Evolutionary conservation across 2,797 vertebrate species (phyloP), one percentile per base, ranked within the genome.

Genomic region (Paramormyrops hopkinsi): DNA sequence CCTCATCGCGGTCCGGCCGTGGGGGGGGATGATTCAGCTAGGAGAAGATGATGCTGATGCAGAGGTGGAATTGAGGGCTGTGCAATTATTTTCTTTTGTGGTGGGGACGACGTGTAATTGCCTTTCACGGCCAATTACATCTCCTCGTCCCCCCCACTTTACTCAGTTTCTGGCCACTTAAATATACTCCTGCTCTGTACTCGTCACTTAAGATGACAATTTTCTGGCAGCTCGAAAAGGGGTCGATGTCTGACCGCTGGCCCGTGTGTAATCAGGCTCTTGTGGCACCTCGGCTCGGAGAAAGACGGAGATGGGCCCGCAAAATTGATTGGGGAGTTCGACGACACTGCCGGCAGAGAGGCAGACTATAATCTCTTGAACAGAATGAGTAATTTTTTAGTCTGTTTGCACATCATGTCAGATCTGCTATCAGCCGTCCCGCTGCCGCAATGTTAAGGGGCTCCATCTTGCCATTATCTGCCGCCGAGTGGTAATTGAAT

Each of bases 121-220:
- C 93, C 91, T 94, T 93, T 92, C 93, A 93, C 84, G 62, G 90
- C 89, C 93, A 93, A 94, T 95, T 94, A 95, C 88, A 87, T 50
- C 89, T 91, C 91, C 88, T 92, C 91, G 88, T 94, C 89, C 92
- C 86, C 89, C 62, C 0, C 17, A 17, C 53, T 50, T 88, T 88
- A 51, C n/a, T 50, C 69, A 33, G 44, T 88, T 88, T 88, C 56
- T 54, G 87, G 87, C 41, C 56, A 59, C 17, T 88, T 76, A 53
- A 79, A 88, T 76, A 79, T 53, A 79, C 86, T 33, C 79, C 83
- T 79, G 73, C 73, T 87, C 69, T 69, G 50, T 65, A 83, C 89
- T 89, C 73, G 37, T 79, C 50, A 86, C 84, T 50, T 53, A 59
- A 62, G 86, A 46, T 56, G 17, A 37, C 56, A 46, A 88, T 88